Base-by-base conservation (phyloP, 2,888 invertebrate species). In the Aethes cnicana region DNA sequence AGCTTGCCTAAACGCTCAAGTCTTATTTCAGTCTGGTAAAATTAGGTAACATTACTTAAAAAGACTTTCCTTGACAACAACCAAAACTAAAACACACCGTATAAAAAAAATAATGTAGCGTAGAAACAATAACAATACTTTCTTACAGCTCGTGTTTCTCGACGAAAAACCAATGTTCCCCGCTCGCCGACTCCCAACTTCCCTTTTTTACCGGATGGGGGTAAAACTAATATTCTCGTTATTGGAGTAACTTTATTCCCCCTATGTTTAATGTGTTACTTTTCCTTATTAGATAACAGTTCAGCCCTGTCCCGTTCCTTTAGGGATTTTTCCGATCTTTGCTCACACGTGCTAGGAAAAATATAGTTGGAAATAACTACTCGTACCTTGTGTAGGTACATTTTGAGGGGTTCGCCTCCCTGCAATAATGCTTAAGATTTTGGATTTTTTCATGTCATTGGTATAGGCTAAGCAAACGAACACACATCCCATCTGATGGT, bases 191-290 rank as follows among this genome's bases (percentile, higher is more conserved):
- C 30, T 43, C 23, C 9, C 9, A 7, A 6, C 18, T 44, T 23
- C 17, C 17, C 21, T 42, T 48, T 49, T 49, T 49, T 32, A 7
- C 35, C 35, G 28, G 9, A 36, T 30, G n/a, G 12, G n/a, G 9
- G 42, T 28, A 44, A 32, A 50, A 50, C 43, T 44, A 44, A 50
- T 50, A 50, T 50, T 50, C 37, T 44, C 23, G 36, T 44, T 50
- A 50, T 50, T 50, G 50, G 43, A 44, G 43, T 44, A 50, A 50
- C 50, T 44, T 50, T 43, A 50, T 37, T 50, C 43, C 28, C 8
- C 42, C 36, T 20, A 9, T 43, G 17, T 17, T n/a, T 36, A 49
- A 28, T 42, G 48, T 18, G 50, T 37, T 50, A 30, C 12, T 21
- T 35, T 43, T 36, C 21, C 49, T 21, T 16, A 36, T 30, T n/a